These are phyloP conservation scores for Pomacea canaliculata DNA, from an alignment of 2,888 invertebrate species.

Conservation along the genomic window DNA sequence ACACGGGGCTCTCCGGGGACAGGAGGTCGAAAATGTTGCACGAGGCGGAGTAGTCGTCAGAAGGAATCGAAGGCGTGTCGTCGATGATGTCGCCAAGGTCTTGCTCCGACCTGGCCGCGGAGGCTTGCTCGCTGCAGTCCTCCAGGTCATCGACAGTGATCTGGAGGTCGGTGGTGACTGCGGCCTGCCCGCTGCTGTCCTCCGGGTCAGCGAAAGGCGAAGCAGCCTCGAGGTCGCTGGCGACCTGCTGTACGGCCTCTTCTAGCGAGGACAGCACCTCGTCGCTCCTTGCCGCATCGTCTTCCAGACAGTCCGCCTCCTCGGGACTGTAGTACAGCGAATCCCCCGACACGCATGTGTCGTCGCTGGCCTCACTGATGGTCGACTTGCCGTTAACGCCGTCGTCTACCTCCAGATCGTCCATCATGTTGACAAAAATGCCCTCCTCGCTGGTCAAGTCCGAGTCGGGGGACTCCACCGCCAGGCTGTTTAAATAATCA, in stretches of 20 bases:
- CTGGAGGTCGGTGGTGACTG: not conserved
- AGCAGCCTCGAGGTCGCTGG: not conserved
- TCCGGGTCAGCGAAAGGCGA: not conserved
- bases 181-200: not conserved
- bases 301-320: slow-evolving; percentile 23
- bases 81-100: not conserved
- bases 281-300: slow-evolving; percentile 9
- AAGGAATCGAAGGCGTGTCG: not conserved
- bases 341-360: slow-evolving; percentile 33
- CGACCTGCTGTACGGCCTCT: slow-evolving; percentile 27
- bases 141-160: not conserved
- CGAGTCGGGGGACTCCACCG: slow-evolving; percentile 30
- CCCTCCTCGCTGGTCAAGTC: slow-evolving; percentile 50
- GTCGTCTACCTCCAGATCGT: slow-evolving; percentile 44
- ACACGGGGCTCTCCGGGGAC: slow-evolving; percentile 43
- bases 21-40: slow-evolving; percentile 5
- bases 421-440: slow-evolving; percentile 58
- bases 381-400: slow-evolving; percentile 43
- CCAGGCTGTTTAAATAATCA: not conserved
- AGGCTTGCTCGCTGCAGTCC: not conserved
- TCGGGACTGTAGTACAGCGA: slow-evolving; percentile 38
- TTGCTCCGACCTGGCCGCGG: too few species aligned
- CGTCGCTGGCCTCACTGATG: slow-evolving; percentile 47
- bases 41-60: not conserved
- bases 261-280: slow-evolving; percentile 16